phyloP scores from a whole-genome alignment of 2,888 invertebrate species.

The Oegoconia quadripuncta region DNA sequence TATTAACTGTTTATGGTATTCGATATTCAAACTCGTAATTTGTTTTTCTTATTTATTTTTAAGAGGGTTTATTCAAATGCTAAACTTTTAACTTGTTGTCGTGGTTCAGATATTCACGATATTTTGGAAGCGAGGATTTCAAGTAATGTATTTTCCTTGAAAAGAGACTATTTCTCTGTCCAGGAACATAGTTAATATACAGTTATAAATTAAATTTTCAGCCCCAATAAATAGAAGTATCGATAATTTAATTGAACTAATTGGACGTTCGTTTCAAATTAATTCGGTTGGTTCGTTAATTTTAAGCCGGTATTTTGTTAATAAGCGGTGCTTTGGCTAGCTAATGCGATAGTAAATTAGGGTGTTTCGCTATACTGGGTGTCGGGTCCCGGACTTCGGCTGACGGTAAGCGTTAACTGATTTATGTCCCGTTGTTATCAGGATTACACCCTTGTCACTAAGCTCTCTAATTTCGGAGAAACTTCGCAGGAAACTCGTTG shows the following conservation, averaged over 20 bases:
- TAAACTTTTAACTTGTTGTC: no score
- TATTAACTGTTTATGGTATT: no score
- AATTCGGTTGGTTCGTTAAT: slow-evolving; percentile 49
- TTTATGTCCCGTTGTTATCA: slow-evolving; percentile 52
- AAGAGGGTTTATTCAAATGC: no score
- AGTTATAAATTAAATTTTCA: slow-evolving; percentile 39
- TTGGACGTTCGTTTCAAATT: slow-evolving; percentile 47
- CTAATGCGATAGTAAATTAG: slow-evolving; percentile 68
- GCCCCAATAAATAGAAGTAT: slow-evolving; percentile 44
- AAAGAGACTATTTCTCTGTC: no score
- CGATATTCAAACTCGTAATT: no score
- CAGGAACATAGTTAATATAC: no score
- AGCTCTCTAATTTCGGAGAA: no score
- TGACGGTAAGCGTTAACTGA: slow-evolving; percentile 45
- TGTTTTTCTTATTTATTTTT: no score
- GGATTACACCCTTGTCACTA: slow-evolving; percentile 51
- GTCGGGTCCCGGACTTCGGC: slow-evolving; percentile 29
- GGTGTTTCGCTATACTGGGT: slow-evolving; percentile 48
- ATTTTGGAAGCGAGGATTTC: no score
- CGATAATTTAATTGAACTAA: slow-evolving; percentile 45
- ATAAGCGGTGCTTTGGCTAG: slow-evolving; percentile 41
- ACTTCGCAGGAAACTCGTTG: no score
- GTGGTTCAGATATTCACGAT: no score
- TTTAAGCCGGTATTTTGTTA: slow-evolving; percentile 51
- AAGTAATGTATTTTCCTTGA: no score